Evolutionary conservation across 2,888 invertebrate genomes (phyloP).

Genomic region (Epinotia nisella): DNA sequence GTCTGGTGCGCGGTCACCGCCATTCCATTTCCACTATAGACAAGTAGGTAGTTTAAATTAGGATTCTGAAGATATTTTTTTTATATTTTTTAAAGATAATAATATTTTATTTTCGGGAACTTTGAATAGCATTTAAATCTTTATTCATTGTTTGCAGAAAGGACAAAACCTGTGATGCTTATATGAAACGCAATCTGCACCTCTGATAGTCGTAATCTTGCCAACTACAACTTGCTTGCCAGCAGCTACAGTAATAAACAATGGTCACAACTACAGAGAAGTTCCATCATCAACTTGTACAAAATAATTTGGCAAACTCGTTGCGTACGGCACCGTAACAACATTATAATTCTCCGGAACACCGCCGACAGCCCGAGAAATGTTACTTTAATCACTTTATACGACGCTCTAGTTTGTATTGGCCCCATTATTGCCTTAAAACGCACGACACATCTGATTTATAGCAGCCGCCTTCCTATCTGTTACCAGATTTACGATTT

Average conservation of each 20-base stretch:
- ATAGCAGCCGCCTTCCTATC: conserved; percentile 58
- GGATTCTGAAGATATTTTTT: not conserved
- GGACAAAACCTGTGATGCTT: not conserved
- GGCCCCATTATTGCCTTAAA: conserved; percentile 67
- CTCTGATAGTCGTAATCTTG: not conserved
- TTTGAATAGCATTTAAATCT: not conserved
- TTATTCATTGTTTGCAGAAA: not conserved
- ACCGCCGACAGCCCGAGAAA: conserved; percentile 69
- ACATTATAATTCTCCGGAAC: conserved; percentile 73
- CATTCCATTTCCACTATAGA: conserved; percentile 21
- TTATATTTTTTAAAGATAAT: too few relatives aligned
- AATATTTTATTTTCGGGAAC: too few relatives aligned
- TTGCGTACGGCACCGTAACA: conserved; percentile 70
- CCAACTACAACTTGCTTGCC: not conserved
- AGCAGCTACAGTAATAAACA: conserved; percentile 12
- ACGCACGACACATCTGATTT: conserved; percentile 70
- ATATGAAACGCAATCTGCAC: not conserved
- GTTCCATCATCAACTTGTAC: conserved; percentile 37
- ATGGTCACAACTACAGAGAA: conserved; percentile 36
- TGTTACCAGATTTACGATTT: conserved; percentile 57
- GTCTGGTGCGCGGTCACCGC: conserved; percentile 30
- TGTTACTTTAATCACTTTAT: conserved; percentile 82
- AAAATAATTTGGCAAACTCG: conserved; percentile 52
- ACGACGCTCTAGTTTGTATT: conserved; percentile 72
- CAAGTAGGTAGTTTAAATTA: conserved; percentile 6